Percentiles rank a stretch among this genome's conserved stretches.
Conservation (phyloP, 2,113 vertebrate species). For the Hipposideros armiger region DNA sequence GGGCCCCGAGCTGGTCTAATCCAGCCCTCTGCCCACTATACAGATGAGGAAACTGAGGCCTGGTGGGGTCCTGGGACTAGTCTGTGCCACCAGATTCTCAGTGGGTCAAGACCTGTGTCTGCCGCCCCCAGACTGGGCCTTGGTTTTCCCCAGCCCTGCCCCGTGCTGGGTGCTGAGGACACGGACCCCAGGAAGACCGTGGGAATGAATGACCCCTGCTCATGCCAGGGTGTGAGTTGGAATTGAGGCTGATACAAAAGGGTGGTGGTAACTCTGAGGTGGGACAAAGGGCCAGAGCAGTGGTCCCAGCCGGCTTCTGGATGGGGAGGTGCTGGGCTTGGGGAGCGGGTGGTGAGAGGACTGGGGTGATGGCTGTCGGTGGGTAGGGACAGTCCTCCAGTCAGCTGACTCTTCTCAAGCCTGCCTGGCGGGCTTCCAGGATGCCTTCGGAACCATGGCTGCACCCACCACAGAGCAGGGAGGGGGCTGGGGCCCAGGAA, state of each 20-base stretch:
- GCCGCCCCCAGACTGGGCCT: background rate
- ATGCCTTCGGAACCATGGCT: background rate
- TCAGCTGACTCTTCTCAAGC: background rate
- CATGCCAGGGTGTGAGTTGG: background rate
- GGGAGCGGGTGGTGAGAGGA: background rate
- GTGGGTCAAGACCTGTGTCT: background rate
- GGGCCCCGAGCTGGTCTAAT: background rate
- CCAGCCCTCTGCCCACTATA: background rate
- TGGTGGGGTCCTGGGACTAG: background rate
- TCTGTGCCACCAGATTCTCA: background rate
- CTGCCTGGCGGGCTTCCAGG: background rate
- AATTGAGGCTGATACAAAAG: background rate
- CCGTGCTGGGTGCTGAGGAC: background rate
- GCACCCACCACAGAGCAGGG: background rate
- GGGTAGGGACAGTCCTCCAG: background rate
- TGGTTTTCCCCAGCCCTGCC: background rate
- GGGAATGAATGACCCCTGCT: background rate
- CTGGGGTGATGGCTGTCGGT: background rate
- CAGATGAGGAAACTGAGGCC: background rate
- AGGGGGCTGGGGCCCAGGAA: background rate
- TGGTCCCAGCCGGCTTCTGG: background rate
- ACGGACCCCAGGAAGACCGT: rapidly evolving
- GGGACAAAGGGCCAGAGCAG: background rate
- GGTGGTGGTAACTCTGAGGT: background rate
- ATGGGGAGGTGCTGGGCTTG: background rate